phyloP scores from a whole-genome alignment of 2,888 invertebrate species.

The Rhynchonema sp. region DNA sequence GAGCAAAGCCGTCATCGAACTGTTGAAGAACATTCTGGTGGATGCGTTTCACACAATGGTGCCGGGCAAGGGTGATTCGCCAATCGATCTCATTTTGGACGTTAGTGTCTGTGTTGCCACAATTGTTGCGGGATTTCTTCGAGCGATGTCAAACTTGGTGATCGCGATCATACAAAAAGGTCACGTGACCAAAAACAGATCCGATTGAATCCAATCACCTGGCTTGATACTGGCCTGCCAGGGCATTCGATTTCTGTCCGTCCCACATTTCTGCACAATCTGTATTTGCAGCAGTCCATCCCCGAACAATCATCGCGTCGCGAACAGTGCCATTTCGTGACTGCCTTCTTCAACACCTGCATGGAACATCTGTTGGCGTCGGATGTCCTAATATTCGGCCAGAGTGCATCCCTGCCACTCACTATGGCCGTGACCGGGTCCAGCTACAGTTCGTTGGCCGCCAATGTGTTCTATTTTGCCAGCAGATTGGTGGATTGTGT shows the following conservation, averaged over 20 bases:
- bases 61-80: constrained; percentile 40
- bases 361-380: constrained; percentile 86
- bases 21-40: constrained; percentile 71
- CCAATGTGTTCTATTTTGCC: constrained; percentile 79
- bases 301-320: not conserved
- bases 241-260: too few relatives aligned
- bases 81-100: constrained; percentile 75
- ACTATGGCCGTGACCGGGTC: constrained; percentile 33
- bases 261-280: too few relatives aligned
- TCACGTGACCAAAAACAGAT: too few relatives aligned
- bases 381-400: constrained; percentile 53
- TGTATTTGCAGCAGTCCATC: not conserved
- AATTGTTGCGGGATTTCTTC: too few relatives aligned
- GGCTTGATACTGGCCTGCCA: too few relatives aligned
- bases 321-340: constrained; percentile 1
- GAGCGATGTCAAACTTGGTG: too few relatives aligned
- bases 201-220: too few relatives aligned
- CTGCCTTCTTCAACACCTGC: constrained; percentile 30
- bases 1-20: constrained; percentile 75
- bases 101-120: constrained; percentile 28
- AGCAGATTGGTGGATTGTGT: constrained; percentile 84
- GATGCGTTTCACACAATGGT: constrained; percentile 56
- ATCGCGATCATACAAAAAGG: too few relatives aligned
- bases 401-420: constrained; percentile 9
- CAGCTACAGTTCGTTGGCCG: constrained; percentile 54